Conservation (phyloP, 2,113 vertebrate species). For the Willisornis vidua region DNA sequence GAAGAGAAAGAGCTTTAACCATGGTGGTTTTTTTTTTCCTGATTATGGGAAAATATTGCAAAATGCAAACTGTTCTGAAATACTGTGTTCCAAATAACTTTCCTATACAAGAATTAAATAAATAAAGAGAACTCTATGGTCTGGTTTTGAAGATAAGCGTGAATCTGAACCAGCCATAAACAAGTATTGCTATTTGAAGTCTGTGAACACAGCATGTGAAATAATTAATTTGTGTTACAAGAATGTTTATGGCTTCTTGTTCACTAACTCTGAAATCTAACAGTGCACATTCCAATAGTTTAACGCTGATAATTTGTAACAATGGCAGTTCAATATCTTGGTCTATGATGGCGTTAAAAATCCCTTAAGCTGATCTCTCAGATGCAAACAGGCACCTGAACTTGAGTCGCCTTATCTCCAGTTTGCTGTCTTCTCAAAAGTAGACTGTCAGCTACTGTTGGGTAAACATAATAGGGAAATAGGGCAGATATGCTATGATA, state of each 20-base stretch:
- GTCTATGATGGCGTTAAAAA: neutral
- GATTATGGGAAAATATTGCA: neutral
- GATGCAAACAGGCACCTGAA: neutral
- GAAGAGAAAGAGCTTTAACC: neutral
- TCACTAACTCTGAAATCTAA: neutral
- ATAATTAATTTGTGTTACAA: neutral
- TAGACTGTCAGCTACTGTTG: neutral
- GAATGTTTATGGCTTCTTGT: neutral
- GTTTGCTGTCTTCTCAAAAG: neutral
- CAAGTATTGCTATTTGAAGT: neutral
- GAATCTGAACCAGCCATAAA: neutral
- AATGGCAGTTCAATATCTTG: neutral
- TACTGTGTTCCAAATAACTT: neutral
- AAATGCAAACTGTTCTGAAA: neutral
- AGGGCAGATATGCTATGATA: neutral
- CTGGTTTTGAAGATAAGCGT: constrained; percentile 16
- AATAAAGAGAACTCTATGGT: neutral
- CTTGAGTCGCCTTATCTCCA: rapidly evolving
- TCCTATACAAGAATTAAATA: neutral
- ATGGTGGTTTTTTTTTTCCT: too few species aligned
- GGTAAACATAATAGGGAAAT: neutral
- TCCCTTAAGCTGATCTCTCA: neutral
- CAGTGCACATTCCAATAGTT: neutral
- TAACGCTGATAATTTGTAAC: neutral
- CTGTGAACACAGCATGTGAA: neutral